Percentiles rank a stretch among this genome's conserved stretches.
These are phyloP conservation scores for Enteromius trimaculatus DNA, from an alignment of 2,797 vertebrate genomes.

Conservation along the genomic window DNA sequence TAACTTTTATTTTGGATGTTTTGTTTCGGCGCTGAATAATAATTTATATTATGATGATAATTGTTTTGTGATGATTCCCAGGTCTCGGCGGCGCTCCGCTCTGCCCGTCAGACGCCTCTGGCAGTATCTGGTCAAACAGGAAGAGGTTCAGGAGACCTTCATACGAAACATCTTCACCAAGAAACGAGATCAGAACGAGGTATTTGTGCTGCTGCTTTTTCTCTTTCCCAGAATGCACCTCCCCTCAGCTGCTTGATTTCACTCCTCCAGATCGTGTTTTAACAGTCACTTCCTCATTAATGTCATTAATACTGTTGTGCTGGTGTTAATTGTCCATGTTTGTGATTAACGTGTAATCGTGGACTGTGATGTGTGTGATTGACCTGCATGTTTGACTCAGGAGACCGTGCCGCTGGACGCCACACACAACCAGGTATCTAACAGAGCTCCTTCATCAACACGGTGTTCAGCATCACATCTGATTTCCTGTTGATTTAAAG, in stretches of 20 bases:
- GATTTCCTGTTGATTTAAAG: not conserved
- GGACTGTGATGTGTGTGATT: constrained; percentile 68
- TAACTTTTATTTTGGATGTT: too few relatives aligned
- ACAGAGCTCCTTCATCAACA: constrained; percentile 39
- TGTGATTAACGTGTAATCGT: constrained; percentile 49
- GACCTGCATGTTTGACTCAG: constrained; percentile 77
- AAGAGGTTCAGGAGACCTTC: constrained; percentile 95
- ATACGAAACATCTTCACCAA: constrained; percentile 96
- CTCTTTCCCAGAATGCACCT: not conserved
- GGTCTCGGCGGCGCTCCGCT: constrained; percentile 84
- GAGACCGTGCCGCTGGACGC: constrained; percentile 84
- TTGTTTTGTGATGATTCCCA: constrained; percentile 59
- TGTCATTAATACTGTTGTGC: constrained; percentile 57
- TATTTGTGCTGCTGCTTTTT: constrained; percentile 57
- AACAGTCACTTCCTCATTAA: constrained; percentile 59
- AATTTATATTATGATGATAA: too few relatives aligned
- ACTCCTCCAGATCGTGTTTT: constrained; percentile 1
- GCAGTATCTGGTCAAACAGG: constrained; percentile 96
- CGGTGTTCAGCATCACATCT: not conserved
- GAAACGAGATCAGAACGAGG: constrained; percentile 87
- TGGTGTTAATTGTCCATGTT: not conserved
- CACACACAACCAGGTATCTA: constrained; percentile 86
- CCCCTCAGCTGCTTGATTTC: not conserved
- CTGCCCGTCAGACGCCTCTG: constrained; percentile 93
- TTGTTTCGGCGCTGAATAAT: too few relatives aligned